These are phyloP conservation scores for Actinemys pallida DNA, from an alignment of 2,113 vertebrate genomes.

Conservation along the genomic window DNA sequence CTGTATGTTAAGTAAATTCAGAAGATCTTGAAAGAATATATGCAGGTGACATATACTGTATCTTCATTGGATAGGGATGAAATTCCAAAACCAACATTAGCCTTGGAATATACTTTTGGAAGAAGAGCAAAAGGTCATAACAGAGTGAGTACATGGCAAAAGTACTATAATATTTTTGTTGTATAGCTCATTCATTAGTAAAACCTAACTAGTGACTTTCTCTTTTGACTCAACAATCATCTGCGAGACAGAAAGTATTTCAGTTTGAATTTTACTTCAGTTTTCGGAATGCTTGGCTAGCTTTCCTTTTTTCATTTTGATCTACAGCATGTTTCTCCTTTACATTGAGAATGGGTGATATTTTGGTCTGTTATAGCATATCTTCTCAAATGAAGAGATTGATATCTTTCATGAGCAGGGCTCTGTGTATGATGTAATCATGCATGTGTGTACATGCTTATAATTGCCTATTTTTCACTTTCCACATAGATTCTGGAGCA, in stretches of 20 bases:
- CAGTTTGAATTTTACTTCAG: background rate
- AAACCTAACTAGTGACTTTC: background rate
- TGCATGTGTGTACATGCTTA: background rate
- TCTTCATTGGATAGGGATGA: constrained; percentile 86
- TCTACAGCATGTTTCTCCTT: background rate
- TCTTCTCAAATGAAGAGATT: constrained; percentile 10
- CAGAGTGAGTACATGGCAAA: constrained; percentile 80
- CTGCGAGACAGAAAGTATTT: background rate
- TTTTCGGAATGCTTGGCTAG: background rate
- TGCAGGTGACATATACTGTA: background rate
- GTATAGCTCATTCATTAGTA: background rate
- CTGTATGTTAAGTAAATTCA: background rate
- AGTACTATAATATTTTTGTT: background rate
- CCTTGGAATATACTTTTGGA: constrained; percentile 95
- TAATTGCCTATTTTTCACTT: background rate
- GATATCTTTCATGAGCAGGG: background rate
- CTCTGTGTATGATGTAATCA: background rate
- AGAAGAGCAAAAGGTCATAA: constrained; percentile 91
- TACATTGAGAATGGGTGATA: background rate
- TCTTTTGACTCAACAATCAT: background rate
- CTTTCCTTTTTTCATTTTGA: constrained; percentile 5
- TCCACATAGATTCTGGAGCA: background rate
- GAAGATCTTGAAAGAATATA: background rate
- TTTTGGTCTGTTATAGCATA: background rate
- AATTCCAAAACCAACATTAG: constrained; percentile 91